Percentiles rank a stretch among this genome's conserved stretches.
These are phyloP conservation scores for Microtus ochrogaster DNA, from an alignment of 2,113 vertebrate species.

Conservation along the genomic window DNA sequence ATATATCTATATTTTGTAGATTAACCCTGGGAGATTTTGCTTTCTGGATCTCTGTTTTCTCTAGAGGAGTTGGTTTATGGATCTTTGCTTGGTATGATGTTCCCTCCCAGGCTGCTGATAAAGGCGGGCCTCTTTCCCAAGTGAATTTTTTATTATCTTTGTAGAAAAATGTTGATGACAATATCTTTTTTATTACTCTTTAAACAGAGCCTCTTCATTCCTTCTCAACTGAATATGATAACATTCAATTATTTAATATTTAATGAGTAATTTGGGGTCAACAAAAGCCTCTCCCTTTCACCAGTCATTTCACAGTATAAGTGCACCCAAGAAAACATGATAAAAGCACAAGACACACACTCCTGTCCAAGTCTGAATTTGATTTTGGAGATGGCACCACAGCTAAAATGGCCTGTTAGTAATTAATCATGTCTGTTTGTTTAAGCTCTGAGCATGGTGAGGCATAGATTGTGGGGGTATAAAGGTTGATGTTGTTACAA, in stretches of 20 bases:
- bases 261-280: slow-evolving; percentile 61
- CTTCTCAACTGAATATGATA: slow-evolving; percentile 39
- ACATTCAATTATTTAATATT: slow-evolving; percentile 57
- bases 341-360: background rate
- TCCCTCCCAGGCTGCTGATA: slow-evolving; percentile 46
- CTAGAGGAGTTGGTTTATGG: background rate
- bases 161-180: slow-evolving; percentile 68
- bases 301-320: background rate
- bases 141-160: slow-evolving; percentile 66
- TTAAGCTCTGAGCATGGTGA: background rate
- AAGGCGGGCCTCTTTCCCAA: slow-evolving; percentile 61
- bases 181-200: slow-evolving; percentile 63
- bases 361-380: slow-evolving; percentile 12
- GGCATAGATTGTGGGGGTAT: background rate
- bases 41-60: slow-evolving; percentile 64
- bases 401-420: slow-evolving; percentile 22
- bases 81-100: slow-evolving; percentile 27
- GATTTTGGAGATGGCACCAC: background rate
- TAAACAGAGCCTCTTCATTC: slow-evolving; percentile 20
- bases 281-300: slow-evolving; percentile 4
- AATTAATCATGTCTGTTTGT: slow-evolving; percentile 9
- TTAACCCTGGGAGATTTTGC: slow-evolving; percentile 52
- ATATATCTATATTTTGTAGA: slow-evolving; percentile 42
- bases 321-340: slow-evolving; percentile 33
- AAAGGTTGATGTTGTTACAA: slow-evolving; percentile 10